Conservation (phyloP, 2,797 vertebrate genomes). For the Sternarchorhynchus goeldii region DNA sequence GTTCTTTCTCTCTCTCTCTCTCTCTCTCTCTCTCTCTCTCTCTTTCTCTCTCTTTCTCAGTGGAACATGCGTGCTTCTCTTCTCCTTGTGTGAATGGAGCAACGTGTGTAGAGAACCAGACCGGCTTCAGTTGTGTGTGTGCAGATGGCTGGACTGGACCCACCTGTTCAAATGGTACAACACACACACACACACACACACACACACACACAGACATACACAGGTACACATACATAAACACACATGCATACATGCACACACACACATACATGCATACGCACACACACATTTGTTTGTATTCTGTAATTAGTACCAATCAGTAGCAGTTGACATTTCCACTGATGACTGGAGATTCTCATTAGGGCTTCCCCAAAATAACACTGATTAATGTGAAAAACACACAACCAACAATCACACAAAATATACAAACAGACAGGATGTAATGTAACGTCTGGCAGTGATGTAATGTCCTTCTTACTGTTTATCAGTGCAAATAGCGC, state of each 20-base stretch:
- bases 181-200: conserved; percentile 34
- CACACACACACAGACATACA: conserved; percentile 32
- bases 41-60: conserved; percentile 57
- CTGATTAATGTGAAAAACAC: conserved; percentile 61
- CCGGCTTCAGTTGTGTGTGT: conserved; percentile 75
- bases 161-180: conserved; percentile 72
- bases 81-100: conserved; percentile 76
- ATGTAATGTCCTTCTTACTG: conserved; percentile 23
- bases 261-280: conserved; percentile 5
- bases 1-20: not conserved
- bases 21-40: conserved; percentile 19
- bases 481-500: conserved; percentile 8
- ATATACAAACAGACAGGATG: conserved; percentile 19
- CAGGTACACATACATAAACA: not conserved
- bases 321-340: conserved; percentile 33
- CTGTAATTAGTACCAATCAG: conserved; percentile 48
- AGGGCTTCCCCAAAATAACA: conserved; percentile 60
- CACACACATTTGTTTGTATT: not conserved
- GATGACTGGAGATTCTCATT: conserved; percentile 56
- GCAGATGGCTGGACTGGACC: conserved; percentile 73
- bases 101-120: conserved; percentile 72
- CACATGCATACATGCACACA: too few species aligned
- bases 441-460: not conserved
- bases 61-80: conserved; percentile 78
- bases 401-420: conserved; percentile 45